Percentiles rank a stretch among this genome's conserved stretches.
These are phyloP conservation scores for Rhopalosiphum maidis DNA, from an alignment of 1,140 invertebrate genomes.

Conservation along the genomic window DNA sequence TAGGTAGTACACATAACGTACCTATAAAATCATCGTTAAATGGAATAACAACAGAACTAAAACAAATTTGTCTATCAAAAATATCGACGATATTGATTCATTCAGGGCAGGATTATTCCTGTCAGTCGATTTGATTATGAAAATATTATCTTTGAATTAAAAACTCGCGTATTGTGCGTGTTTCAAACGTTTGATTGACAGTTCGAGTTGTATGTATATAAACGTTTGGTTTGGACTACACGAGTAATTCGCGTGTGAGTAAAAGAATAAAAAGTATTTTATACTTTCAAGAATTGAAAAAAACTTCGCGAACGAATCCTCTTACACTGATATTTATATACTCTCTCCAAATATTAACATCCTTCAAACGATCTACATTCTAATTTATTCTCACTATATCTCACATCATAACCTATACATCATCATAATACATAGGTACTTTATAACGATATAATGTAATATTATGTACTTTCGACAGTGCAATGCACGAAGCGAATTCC, in stretches of 20 bases:
- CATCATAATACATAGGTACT: neutral
- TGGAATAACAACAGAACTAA: no score
- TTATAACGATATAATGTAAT: neutral
- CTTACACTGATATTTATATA: neutral
- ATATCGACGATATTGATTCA: neutral
- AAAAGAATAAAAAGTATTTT: neutral
- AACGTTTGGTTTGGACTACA: neutral
- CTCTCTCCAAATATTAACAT: neutral
- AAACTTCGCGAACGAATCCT: neutral
- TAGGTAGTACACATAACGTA: no score
- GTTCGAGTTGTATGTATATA: neutral
- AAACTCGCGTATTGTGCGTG: neutral
- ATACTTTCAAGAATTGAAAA: conserved; percentile 18
- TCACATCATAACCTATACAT: neutral
- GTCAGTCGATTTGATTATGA: neutral
- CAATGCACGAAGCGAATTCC: neutral
- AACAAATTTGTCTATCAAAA: neutral
- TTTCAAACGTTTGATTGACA: neutral
- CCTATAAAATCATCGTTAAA: no score
- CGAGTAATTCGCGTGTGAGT: neutral
- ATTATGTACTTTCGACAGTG: neutral
- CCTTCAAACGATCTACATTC: conserved; percentile 16
- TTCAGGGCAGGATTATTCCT: neutral
- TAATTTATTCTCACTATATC: neutral
- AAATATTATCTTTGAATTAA: neutral